phyloP scores from a whole-genome alignment of 2,113 vertebrate genomes.

The human (Homo sapiens) region DNA sequence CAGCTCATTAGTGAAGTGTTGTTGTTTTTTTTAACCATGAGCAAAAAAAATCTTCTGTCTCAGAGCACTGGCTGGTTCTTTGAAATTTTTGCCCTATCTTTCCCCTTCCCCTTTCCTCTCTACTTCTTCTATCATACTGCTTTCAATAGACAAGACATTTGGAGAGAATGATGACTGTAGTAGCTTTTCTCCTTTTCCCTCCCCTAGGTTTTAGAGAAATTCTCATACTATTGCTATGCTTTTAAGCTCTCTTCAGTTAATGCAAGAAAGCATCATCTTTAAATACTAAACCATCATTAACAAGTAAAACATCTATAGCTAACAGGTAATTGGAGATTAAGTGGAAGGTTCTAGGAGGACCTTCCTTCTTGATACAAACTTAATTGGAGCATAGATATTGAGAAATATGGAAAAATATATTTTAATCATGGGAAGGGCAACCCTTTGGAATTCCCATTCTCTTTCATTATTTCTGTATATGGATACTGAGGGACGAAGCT shows the following conservation, averaged over 20 bases:
- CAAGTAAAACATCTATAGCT: not conserved
- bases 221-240: not conserved
- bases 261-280: not conserved
- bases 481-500: not conserved
- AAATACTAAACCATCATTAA: not conserved
- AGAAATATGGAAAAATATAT: not conserved
- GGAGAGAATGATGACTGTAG: conserved; percentile 10
- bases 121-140: not conserved
- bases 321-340: not conserved
- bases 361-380: not conserved
- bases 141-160: not conserved
- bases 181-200: not conserved
- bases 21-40: too few species aligned
- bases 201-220: not conserved
- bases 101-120: not conserved
- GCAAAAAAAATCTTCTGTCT: conserved; percentile 64
- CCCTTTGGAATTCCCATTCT: conserved; percentile 14
- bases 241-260: conserved; percentile 55
- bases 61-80: conserved; percentile 64
- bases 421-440: not conserved
- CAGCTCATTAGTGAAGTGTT: conserved; percentile 64
- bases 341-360: not conserved
- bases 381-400: not conserved
- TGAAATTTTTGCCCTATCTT: conserved; percentile 63
- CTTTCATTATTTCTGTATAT: not conserved